Conservation (phyloP, 2,113 vertebrate species). For the Neolamprologus falcicula region DNA sequence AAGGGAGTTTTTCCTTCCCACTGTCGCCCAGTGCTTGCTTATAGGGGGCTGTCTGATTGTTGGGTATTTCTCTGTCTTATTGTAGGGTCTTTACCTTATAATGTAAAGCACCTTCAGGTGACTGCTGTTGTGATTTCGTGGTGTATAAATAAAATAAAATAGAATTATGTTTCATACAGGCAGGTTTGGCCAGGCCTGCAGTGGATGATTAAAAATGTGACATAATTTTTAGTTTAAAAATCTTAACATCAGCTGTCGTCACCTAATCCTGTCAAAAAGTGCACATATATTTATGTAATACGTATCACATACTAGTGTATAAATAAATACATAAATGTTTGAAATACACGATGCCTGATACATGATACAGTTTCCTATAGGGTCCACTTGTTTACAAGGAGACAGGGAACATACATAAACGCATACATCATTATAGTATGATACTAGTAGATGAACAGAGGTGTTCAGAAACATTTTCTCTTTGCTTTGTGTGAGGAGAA, state of each 20-base stretch:
- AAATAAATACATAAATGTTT: background rate
- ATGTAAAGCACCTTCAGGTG: background rate
- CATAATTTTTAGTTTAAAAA: background rate
- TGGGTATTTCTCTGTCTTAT: background rate
- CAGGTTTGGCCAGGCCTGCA: background rate
- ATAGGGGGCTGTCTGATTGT: background rate
- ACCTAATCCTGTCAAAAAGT: background rate
- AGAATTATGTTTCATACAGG: background rate
- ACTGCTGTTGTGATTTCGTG: background rate
- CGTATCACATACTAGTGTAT: background rate
- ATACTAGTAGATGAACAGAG: background rate
- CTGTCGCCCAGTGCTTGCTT: background rate
- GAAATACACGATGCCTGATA: background rate
- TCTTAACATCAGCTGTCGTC: background rate
- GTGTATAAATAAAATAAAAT: background rate
- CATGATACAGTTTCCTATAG: background rate
- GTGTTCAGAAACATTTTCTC: background rate
- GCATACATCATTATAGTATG: background rate
- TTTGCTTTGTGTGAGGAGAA: background rate
- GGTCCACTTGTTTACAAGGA: background rate
- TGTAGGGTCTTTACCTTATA: background rate
- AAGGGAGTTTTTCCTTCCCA: background rate
- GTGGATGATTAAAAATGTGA: background rate
- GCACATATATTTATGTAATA: background rate
- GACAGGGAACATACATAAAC: background rate